A percentile compares a stretch with the other conserved stretches of the same genome.
Evolutionary conservation across 2,888 invertebrate genomes (phyloP).

Genomic region (Perdita meconis): DNA sequence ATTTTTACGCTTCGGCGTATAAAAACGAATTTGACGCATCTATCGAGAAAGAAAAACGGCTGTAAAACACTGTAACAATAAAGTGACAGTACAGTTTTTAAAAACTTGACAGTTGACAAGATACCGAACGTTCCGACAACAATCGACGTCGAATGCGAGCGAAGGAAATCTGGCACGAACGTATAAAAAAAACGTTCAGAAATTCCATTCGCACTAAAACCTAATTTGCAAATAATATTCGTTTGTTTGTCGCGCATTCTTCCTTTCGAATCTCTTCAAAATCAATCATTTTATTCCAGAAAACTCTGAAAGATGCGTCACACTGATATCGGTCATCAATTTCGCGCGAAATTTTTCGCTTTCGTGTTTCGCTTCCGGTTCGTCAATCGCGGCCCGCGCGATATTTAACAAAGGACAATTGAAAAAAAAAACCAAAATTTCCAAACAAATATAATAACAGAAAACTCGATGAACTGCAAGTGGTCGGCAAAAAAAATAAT

Average conservation of each 20-base stretch:
- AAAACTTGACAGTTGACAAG: background rate
- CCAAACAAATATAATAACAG: background rate
- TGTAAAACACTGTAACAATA: background rate
- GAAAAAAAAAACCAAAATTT: background rate
- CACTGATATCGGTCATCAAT: background rate
- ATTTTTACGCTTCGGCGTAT: background rate
- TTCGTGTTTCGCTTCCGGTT: background rate
- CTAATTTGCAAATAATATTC: no score
- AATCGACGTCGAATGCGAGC: no score
- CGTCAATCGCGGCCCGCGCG: background rate
- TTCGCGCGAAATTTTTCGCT: background rate
- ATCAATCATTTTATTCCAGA: no score
- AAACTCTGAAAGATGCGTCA: no score
- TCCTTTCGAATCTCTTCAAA: no score
- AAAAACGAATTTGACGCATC: background rate
- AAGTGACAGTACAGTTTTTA: background rate
- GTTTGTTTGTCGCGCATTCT: no score
- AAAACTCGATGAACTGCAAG: background rate
- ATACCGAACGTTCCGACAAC: background rate
- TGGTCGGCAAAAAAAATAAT: background rate
- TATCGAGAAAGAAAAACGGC: background rate
- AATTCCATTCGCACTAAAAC: no score
- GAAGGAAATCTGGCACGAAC: background rate
- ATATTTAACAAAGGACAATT: background rate
- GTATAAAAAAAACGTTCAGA: no score